A percentile compares a stretch with the other conserved stretches of the same genome.
Conservation (phyloP, 2,113 vertebrate genomes). For the Phoxinus phoxinus region DNA sequence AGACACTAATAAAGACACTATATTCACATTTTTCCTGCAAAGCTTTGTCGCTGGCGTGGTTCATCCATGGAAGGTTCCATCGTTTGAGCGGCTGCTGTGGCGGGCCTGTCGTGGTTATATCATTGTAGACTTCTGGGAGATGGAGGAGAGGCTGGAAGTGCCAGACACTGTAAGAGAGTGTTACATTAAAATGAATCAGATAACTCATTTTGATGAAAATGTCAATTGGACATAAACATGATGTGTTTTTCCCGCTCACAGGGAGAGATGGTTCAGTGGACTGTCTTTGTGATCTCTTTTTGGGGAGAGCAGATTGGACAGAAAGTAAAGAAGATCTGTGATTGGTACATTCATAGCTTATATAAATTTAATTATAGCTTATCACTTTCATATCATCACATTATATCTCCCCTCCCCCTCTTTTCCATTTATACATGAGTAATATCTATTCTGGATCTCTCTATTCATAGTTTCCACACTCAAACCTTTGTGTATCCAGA, state of each 20-base stretch:
- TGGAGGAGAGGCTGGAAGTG: constrained; percentile 82
- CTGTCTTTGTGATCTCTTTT: constrained; percentile 93
- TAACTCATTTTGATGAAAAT: background rate
- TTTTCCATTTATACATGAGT: background rate
- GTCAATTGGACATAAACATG: background rate
- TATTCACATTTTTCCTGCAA: background rate
- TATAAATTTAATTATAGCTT: background rate
- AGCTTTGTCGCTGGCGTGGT: constrained; percentile 89
- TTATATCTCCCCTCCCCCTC: background rate
- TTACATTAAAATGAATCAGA: background rate
- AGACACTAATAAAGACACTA: background rate
- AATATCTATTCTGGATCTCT: background rate
- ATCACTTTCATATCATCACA: background rate
- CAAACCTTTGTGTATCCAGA: constrained; percentile 84
- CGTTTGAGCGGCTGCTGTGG: constrained; percentile 92
- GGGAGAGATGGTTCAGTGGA: constrained; percentile 89
- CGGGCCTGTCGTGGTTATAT: constrained; percentile 91
- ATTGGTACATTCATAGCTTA: constrained; percentile 79
- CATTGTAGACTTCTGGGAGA: constrained; percentile 88
- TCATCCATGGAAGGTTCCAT: constrained; percentile 84
- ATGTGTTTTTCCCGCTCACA: constrained; percentile 58
- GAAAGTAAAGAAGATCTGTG: constrained; percentile 92
- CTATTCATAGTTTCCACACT: constrained; percentile 86
- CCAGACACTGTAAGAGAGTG: constrained; percentile 78
- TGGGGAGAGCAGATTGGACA: constrained; percentile 96